A percentile compares a stretch with the other conserved stretches of the same genome.
Evolutionary conservation across 2,113 vertebrate genomes (phyloP).

Genomic region (Boulengeromyrus knoepffleri): DNA sequence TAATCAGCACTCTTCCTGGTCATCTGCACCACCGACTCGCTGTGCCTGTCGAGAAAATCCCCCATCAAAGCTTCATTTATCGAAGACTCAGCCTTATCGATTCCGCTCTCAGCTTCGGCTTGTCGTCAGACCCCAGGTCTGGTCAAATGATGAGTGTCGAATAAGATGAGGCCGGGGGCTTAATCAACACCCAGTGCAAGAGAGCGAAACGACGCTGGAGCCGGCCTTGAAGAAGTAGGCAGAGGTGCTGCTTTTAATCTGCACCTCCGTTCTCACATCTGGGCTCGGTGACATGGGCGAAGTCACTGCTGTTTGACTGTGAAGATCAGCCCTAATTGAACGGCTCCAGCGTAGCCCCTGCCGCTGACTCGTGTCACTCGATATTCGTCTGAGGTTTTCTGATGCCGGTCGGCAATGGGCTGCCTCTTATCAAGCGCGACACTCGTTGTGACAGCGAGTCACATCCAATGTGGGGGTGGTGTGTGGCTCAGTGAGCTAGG

Average conservation of each 20-base stretch:
- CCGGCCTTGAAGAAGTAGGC: conserved; percentile 27
- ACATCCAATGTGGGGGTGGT: conserved; percentile 21
- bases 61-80: conserved; percentile 26
- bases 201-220: not conserved
- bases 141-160: conserved; percentile 5
- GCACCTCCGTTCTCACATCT: conserved; percentile 17
- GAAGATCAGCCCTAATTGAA: conserved; percentile 34
- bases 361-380: conserved; percentile 36
- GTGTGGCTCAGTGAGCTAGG: not conserved
- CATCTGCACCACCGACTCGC: conserved; percentile 2
- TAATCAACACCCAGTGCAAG: not conserved
- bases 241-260: conserved; percentile 27
- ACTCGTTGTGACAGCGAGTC: conserved; percentile 23
- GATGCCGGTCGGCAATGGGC: conserved; percentile 24
- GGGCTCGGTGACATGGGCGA: conserved; percentile 5
- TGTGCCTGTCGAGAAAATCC: conserved; percentile 23
- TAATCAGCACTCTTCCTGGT: conserved; percentile 10
- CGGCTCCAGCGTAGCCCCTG: not conserved
- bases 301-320: conserved; percentile 32
- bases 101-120: not conserved
- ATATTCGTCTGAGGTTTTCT: conserved; percentile 42
- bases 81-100: conserved; percentile 23
- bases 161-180: conserved; percentile 7
- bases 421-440: conserved; percentile 38
- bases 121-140: not conserved